phyloP scores from a whole-genome alignment of 2,113 vertebrate genomes.

The Struthidea cinerea region DNA sequence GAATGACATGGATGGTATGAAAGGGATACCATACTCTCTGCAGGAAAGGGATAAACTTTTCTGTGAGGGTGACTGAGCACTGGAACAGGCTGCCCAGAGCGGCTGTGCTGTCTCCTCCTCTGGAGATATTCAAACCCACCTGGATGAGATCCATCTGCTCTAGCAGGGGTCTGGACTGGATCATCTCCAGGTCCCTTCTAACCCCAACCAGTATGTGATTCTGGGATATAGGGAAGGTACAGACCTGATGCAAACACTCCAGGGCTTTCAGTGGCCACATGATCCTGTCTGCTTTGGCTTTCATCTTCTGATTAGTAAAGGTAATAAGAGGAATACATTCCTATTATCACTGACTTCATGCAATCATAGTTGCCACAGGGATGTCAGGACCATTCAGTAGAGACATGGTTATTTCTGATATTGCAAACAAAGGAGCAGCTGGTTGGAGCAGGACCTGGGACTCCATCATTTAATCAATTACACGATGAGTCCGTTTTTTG shows the following conservation, averaged over 20 bases:
- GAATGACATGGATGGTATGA: neutral
- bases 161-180: neutral
- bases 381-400: neutral
- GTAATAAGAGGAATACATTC: neutral
- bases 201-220: neutral
- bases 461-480: neutral
- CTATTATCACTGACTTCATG: neutral
- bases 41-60: neutral
- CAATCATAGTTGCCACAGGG: neutral
- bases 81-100: neutral
- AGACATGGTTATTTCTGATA: neutral
- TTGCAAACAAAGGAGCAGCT: neutral
- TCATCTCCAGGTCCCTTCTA: neutral
- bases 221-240: neutral
- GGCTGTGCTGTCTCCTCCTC: neutral
- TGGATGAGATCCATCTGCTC: neutral
- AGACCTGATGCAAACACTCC: neutral
- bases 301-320: neutral
- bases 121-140: neutral
- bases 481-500: neutral
- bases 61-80: neutral
- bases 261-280: neutral
- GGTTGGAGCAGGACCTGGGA: neutral
- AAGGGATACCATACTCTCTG: neutral
- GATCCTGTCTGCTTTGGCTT: neutral